These are phyloP conservation scores for Brienomyrus brachyistius DNA, from an alignment of 2,113 vertebrate genomes.

Conservation along the genomic window DNA sequence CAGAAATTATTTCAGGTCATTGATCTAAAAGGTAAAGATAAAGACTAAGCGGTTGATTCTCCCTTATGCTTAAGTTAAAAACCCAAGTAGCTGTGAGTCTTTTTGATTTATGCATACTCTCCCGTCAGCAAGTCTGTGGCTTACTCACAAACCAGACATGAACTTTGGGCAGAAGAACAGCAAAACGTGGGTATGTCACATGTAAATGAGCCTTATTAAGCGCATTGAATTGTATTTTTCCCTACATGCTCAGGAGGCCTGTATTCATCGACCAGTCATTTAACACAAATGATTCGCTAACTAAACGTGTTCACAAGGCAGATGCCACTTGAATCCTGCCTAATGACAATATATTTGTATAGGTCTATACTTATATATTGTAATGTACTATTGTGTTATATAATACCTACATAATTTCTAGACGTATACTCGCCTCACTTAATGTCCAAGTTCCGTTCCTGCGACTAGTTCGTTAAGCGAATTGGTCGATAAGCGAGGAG, in stretches of 20 bases:
- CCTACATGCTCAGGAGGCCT: not conserved
- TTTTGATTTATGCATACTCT: not conserved
- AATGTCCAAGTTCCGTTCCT: no score
- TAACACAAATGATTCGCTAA: no score
- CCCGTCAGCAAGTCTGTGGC: not conserved
- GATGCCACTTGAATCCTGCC: no score
- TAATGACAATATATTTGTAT: not conserved
- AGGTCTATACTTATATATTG: not conserved
- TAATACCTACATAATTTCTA: no score
- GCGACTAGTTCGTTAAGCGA: no score
- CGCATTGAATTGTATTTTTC: not conserved
- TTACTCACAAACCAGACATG: not conserved
- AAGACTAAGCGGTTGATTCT: not conserved
- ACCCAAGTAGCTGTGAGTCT: not conserved
- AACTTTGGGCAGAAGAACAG: not conserved
- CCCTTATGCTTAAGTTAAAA: not conserved
- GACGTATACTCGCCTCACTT: no score
- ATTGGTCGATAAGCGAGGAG: no score
- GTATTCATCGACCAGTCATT: not conserved
- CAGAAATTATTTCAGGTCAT: not conserved
- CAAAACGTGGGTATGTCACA: not conserved
- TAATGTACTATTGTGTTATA: no score
- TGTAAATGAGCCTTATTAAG: not conserved
- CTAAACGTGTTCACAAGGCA: no score
- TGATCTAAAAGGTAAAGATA: not conserved